A percentile compares a stretch with the other conserved stretches of the same genome.
Evolutionary conservation across 2,888 invertebrate genomes (phyloP).

Genomic region (Anthophora plumipes): DNA sequence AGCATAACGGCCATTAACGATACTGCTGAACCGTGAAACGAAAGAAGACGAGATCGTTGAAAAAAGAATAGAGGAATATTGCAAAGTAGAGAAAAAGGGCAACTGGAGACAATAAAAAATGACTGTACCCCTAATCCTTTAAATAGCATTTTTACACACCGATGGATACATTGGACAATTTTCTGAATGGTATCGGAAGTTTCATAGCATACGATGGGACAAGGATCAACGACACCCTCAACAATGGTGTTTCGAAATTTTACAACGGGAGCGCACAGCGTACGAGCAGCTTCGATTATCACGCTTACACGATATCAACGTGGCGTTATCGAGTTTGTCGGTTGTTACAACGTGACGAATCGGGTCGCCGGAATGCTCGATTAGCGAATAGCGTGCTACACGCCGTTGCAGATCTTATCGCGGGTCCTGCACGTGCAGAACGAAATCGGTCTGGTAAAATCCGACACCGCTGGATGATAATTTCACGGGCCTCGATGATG

Average conservation of each 20-base stretch:
- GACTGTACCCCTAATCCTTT: background rate
- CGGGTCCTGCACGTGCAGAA: conserved; percentile 14
- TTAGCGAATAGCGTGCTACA: conserved; percentile 71
- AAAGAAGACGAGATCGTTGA: background rate
- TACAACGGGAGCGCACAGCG: background rate
- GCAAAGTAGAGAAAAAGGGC: background rate
- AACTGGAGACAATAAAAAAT: background rate
- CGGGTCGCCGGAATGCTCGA: conserved; percentile 65
- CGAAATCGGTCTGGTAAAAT: conserved; percentile 35
- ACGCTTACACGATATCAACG: conserved; percentile 36
- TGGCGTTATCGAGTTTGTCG: conserved; percentile 57
- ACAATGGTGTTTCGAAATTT: conserved; percentile 3
- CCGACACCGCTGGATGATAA: conserved; percentile 40
- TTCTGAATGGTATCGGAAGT: background rate
- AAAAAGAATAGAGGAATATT: background rate
- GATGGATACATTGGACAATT: background rate
- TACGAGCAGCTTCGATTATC: conserved; percentile 45
- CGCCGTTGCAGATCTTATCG: conserved; percentile 60
- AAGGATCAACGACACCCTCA: background rate
- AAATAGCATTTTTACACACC: background rate
- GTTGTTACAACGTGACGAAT: conserved; percentile 61
- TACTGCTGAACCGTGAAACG: background rate
- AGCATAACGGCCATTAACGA: background rate
- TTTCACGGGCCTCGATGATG: background rate
- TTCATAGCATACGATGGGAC: too few relatives aligned